phyloP scores from a whole-genome alignment of 2,113 vertebrate species.

The Polypterus senegalus region DNA sequence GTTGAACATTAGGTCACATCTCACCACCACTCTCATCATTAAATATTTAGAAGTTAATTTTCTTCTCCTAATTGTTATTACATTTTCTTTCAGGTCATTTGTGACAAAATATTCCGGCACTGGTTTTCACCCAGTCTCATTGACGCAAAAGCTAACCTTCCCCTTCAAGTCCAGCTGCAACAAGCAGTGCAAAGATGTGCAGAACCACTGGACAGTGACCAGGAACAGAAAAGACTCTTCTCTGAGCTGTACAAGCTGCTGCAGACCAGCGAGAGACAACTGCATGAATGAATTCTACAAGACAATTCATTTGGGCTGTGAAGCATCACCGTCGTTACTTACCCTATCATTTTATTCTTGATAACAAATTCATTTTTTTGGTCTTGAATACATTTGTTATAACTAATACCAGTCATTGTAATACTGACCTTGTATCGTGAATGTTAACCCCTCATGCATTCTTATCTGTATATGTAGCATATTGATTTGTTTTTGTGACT shows the following conservation, averaged over 20 bases:
- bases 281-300: constrained; percentile 20
- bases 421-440: too few species aligned
- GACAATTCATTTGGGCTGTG: not conserved
- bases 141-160: constrained; percentile 39
- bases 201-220: constrained; percentile 20
- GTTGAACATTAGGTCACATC: too few species aligned
- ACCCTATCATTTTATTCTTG: too few species aligned
- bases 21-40: too few species aligned
- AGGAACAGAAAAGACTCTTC: constrained; percentile 30
- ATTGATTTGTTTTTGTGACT: too few species aligned
- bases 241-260: constrained; percentile 61
- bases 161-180: constrained; percentile 65
- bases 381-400: too few species aligned
- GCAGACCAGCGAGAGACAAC: constrained; percentile 39
- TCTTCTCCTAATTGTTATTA: not conserved
- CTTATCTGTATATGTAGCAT: too few species aligned
- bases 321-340: too few species aligned
- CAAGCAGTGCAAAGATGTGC: constrained; percentile 68
- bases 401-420: too few species aligned
- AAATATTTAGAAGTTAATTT: not conserved
- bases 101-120: constrained; percentile 86
- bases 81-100: constrained; percentile 65
- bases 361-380: too few species aligned
- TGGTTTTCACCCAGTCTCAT: constrained; percentile 68
- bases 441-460: too few species aligned